Evolutionary conservation across 2,888 invertebrate genomes (phyloP).

Genomic region (Cremastinae sp.): DNA sequence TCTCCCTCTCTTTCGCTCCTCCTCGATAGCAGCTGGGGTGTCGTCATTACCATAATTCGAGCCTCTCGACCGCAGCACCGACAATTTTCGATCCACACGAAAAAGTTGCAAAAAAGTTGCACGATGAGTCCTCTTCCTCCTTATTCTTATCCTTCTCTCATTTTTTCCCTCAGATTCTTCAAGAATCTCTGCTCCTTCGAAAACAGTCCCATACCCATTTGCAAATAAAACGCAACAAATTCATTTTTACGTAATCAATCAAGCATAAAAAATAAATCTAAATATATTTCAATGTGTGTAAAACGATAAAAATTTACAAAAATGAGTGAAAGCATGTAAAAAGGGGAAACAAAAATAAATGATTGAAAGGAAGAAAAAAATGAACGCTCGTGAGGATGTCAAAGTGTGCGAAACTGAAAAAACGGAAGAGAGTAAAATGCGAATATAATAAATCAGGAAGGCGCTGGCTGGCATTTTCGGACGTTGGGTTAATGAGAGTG

Average conservation of each 20-base stretch:
- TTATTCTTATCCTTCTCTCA: slow-evolving; percentile 7
- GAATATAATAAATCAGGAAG: slow-evolving; percentile 28
- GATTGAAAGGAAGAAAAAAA: slow-evolving; percentile 14
- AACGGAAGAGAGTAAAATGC: slow-evolving; percentile 18
- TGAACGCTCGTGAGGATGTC: too few relatives aligned
- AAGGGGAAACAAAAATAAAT: slow-evolving; percentile 4
- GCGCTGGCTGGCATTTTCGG: slow-evolving; percentile 68
- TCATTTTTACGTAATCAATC: too few relatives aligned
- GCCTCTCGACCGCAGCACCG: slow-evolving; percentile 33
- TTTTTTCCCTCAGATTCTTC: neutral
- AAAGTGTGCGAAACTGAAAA: too few relatives aligned
- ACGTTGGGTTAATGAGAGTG: slow-evolving; percentile 73
- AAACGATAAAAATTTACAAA: too few relatives aligned
- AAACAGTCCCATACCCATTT: too few relatives aligned
- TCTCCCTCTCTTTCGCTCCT: slow-evolving; percentile 2
- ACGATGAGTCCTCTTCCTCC: slow-evolving; percentile 20
- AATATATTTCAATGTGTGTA: too few relatives aligned
- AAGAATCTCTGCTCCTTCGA: too few relatives aligned
- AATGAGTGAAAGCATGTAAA: too few relatives aligned
- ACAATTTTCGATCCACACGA: slow-evolving; percentile 54
- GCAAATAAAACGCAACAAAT: too few relatives aligned
- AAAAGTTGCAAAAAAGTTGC: slow-evolving; percentile 25
- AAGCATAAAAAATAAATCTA: too few relatives aligned
- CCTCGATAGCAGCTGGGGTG: slow-evolving; percentile 44
- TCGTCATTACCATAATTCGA: slow-evolving; percentile 59